Percentiles rank a stretch among this genome's conserved stretches.
Conservation (phyloP, 2,113 vertebrate genomes). For the Xiphophorus couchianus region DNA sequence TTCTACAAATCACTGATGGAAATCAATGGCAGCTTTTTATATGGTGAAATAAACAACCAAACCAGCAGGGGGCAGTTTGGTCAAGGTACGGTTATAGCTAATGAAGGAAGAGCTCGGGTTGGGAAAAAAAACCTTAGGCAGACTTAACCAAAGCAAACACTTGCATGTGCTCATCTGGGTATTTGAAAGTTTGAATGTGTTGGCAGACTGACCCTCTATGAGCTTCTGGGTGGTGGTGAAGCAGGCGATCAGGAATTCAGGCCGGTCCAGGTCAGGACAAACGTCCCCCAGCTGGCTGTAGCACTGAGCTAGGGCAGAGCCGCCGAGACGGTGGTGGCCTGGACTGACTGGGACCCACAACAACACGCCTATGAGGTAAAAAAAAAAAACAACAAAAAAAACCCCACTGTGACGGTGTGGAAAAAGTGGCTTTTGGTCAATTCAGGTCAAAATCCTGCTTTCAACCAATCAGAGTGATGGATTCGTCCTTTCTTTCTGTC, state of each 20-base stretch:
- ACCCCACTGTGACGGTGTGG: not conserved
- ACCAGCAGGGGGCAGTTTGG: slow-evolving; percentile 48
- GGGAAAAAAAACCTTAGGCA: not conserved
- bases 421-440: too few relatives aligned
- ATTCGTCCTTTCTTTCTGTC: not conserved
- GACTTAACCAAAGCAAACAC: not conserved
- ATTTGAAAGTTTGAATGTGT: too few relatives aligned
- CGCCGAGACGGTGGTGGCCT: slow-evolving; percentile 85
- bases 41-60: not conserved
- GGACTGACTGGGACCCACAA: slow-evolving; percentile 85
- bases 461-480: not conserved
- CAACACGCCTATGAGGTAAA: slow-evolving; percentile 79
- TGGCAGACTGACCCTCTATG: slow-evolving; percentile 75
- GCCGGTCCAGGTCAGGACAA: slow-evolving; percentile 87
- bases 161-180: not conserved
- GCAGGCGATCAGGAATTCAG: slow-evolving; percentile 78
- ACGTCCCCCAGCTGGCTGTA: slow-evolving; percentile 87
- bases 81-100: not conserved
- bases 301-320: slow-evolving; percentile 91
- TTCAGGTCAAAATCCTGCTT: too few relatives aligned
- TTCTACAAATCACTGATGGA: not conserved
- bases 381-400: slow-evolving; percentile 24
- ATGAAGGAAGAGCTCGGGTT: not conserved
- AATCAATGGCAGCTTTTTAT: not conserved
- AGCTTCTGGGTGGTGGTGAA: slow-evolving; percentile 88